A percentile compares a stretch with the other conserved stretches of the same genome.
Conservation (phyloP, 2,888 invertebrate genomes). For the Coleophora deauratella region DNA sequence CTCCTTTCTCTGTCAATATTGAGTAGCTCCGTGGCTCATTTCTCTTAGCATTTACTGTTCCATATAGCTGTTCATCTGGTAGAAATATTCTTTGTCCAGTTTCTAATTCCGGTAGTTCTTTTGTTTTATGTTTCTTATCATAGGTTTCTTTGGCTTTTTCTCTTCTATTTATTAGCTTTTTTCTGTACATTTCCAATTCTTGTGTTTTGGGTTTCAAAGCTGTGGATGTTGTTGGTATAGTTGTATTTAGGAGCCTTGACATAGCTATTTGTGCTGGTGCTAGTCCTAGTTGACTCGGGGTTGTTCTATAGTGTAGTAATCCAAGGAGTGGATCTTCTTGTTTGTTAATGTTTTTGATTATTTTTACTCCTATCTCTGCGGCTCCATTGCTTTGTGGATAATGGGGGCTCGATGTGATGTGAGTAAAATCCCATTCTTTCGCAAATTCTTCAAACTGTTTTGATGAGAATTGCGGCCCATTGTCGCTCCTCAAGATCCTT, state of each 20-base stretch:
- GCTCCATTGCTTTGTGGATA: constrained; percentile 15
- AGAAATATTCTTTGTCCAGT: no score
- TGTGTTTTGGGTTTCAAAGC: background rate
- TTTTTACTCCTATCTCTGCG: constrained; percentile 10
- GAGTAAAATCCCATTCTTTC: constrained; percentile 10
- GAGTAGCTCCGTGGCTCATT: no score
- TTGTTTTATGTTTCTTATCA: no score
- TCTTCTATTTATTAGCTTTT: no score
- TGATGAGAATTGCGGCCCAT: constrained; percentile 11
- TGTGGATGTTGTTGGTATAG: background rate
- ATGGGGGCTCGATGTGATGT: constrained; percentile 13
- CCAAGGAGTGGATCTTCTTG: constrained; percentile 1
- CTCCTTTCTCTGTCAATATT: no score
- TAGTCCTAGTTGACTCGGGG: background rate
- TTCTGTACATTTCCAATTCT: no score
- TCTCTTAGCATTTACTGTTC: no score
- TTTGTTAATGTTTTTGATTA: constrained; percentile 10
- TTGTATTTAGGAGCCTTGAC: background rate
- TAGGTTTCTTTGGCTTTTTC: no score
- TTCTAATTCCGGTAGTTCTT: no score
- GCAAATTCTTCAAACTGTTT: constrained; percentile 9
- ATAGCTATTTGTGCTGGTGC: constrained; percentile 5
- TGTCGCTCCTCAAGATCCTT: no score
- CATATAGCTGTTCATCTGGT: no score
- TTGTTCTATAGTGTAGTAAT: constrained; percentile 6